phyloP scores from a whole-genome alignment of 2,888 invertebrate species.

The Tiliacea aurago region DNA sequence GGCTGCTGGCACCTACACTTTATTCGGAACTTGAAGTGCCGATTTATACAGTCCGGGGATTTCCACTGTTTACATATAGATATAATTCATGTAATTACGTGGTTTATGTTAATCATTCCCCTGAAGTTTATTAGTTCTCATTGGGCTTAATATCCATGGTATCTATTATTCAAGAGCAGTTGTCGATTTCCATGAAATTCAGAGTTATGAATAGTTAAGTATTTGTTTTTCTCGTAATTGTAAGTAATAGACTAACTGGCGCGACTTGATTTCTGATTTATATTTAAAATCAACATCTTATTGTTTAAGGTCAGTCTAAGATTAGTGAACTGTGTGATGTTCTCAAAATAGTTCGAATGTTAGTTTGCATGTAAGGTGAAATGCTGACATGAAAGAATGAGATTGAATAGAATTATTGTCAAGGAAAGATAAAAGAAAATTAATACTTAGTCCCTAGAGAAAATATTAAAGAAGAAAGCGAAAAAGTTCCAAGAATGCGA shows the following conservation, averaged over 20 bases:
- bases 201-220: constrained; percentile 14
- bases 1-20: constrained; percentile 5
- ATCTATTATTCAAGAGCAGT: constrained; percentile 28
- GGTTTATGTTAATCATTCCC: constrained; percentile 19
- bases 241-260: constrained; percentile 5
- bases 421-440: neutral
- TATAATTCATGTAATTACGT: neutral
- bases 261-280: constrained; percentile 2
- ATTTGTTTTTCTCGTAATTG: constrained; percentile 4
- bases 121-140: constrained; percentile 23
- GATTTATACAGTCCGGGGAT: constrained; percentile 15
- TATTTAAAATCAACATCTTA: neutral
- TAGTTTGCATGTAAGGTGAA: neutral
- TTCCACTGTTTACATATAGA: constrained; percentile 25
- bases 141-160: constrained; percentile 18
- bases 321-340: neutral
- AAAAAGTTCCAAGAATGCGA: neutral
- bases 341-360: constrained; percentile 7
- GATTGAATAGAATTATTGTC: neutral
- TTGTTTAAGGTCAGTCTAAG: neutral
- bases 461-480: constrained; percentile 11
- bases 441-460: neutral
- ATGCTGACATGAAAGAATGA: neutral
- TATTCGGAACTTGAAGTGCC: constrained; percentile 15
- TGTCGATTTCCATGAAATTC: constrained; percentile 15